Percentiles rank a stretch among this genome's conserved stretches.
These are phyloP conservation scores for Petrocephalus schoutedeni DNA, from an alignment of 2,797 vertebrate species.

Conservation along the genomic window DNA sequence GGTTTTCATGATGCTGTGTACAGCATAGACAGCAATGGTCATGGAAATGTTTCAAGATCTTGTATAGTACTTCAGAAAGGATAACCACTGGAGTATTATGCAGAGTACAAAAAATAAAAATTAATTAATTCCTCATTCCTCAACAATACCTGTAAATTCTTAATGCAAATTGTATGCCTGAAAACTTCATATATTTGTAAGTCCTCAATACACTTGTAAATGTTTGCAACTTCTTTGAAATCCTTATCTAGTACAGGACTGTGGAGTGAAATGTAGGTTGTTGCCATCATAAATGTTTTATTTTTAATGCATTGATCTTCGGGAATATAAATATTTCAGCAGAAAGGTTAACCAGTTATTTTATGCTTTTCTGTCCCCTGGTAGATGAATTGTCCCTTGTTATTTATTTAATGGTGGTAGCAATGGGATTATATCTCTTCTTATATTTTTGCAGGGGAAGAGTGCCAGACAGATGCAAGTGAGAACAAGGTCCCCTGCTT, in stretches of 20 bases:
- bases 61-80: not conserved
- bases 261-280: not conserved
- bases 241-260: not conserved
- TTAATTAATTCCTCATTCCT: not conserved
- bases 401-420: not conserved
- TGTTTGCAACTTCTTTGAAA: not conserved
- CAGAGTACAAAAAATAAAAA: not conserved
- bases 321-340: not conserved
- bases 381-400: conserved; percentile 9
- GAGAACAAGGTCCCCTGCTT: conserved; percentile 64
- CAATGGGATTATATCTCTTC: not conserved
- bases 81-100: not conserved
- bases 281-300: not conserved
- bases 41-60: not conserved
- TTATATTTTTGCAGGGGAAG: conserved; percentile 45
- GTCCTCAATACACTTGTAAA: not conserved
- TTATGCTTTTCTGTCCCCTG: conserved; percentile 8
- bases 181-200: not conserved
- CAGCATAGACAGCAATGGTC: not conserved
- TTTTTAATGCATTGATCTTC: not conserved
- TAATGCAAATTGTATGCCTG: not conserved
- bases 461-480: conserved; percentile 63
- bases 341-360: not conserved
- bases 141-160: not conserved
- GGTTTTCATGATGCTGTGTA: conserved; percentile 29